Evolutionary conservation across 92 coral and sea anemone genomes (phyloP).

Genomic region (Isaurus tuberculatus): DNA sequence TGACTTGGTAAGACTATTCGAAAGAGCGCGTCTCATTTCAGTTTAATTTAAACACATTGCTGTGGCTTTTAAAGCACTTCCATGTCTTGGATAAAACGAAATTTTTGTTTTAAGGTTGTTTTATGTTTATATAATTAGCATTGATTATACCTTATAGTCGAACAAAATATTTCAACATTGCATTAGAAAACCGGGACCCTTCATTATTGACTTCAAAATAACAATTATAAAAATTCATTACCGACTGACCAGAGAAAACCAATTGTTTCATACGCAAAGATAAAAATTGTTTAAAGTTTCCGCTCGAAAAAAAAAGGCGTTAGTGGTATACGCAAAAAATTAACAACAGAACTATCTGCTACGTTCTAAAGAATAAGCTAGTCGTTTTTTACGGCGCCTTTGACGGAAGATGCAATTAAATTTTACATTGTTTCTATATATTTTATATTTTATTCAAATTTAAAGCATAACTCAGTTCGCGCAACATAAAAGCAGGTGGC

Average conservation of each 20-base stretch:
- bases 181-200: not conserved
- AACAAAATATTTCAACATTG: not conserved
- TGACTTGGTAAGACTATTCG: not conserved
- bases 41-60: not conserved
- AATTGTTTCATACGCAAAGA: not conserved
- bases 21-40: not conserved
- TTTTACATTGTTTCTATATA: conserved; percentile 16
- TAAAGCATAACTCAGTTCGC: not conserved
- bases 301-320: not conserved
- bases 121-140: not conserved
- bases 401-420: conserved; percentile 26
- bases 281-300: conserved; percentile 15
- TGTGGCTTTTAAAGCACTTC: not conserved
- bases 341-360: not conserved
- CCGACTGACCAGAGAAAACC: conserved; percentile 27
- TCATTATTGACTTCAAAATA: too few species aligned
- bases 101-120: not conserved
- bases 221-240: conserved; percentile 28
- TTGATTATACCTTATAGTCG: not conserved
- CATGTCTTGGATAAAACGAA: not conserved
- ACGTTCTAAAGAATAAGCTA: not conserved
- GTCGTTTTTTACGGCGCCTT: not conserved
- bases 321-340: not conserved
- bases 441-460: conserved; percentile 24
- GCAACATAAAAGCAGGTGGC: conserved; percentile 6